Evolutionary conservation across 1,140 invertebrate genomes (phyloP).

Genomic region (Macrocentrus cingulum): DNA sequence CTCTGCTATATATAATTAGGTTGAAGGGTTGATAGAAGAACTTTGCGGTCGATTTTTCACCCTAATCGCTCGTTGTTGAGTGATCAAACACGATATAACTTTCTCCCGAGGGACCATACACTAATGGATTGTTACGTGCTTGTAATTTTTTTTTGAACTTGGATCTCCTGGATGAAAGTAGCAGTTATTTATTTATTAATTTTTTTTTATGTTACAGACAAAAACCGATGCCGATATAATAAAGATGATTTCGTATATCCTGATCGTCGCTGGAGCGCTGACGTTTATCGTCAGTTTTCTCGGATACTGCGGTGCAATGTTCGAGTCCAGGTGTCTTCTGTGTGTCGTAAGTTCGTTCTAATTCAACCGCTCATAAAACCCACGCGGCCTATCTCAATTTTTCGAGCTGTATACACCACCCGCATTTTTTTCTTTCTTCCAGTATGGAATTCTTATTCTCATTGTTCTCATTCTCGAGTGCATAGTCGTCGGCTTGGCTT

Average conservation of each 20-base stretch:
- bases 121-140: too few species aligned
- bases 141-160: too few species aligned
- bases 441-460: slow-evolving; percentile 75
- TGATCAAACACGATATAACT: too few species aligned
- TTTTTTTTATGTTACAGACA: slow-evolving; percentile 39
- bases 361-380: slow-evolving; percentile 1
- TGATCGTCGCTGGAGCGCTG: slow-evolving; percentile 77
- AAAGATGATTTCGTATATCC: slow-evolving; percentile 68
- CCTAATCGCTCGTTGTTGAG: too few species aligned
- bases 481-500: slow-evolving; percentile 70
- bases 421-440: slow-evolving; percentile 38
- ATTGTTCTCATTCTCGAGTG: slow-evolving; percentile 72
- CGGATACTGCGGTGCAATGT: slow-evolving; percentile 83
- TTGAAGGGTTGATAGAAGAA: too few species aligned
- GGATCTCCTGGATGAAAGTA: background rate
- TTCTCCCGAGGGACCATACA: too few species aligned
- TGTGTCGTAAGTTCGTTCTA: slow-evolving; percentile 66
- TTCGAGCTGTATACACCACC: background rate
- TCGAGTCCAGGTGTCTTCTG: slow-evolving; percentile 79
- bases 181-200: slow-evolving; percentile 1
- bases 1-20: too few species aligned
- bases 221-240: slow-evolving; percentile 59
- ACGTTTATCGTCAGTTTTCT: slow-evolving; percentile 83
- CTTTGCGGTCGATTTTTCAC: too few species aligned
- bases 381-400: background rate